A percentile compares a stretch with the other conserved stretches of the same genome.
Conservation (phyloP, 1,140 invertebrate species). For the Plutomurus gul region DNA sequence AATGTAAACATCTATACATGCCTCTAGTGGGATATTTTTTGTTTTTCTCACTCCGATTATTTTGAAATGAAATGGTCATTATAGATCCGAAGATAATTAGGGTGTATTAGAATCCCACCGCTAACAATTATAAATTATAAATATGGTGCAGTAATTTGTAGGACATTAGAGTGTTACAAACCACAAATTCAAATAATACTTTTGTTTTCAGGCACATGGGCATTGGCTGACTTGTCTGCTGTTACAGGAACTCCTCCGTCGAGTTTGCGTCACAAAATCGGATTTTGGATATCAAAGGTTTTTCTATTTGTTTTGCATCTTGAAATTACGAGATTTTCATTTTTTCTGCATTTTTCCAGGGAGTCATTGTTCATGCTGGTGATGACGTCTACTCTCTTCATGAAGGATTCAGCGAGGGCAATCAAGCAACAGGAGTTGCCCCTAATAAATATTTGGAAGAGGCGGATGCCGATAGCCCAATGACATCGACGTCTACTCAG, state of each 20-base stretch:
- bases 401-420: background rate
- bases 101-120: too few species aligned
- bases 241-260: background rate
- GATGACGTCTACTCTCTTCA: slow-evolving; percentile 31
- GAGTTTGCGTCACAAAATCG: background rate
- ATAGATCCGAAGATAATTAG: too few species aligned
- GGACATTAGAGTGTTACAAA: too few species aligned
- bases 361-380: slow-evolving; percentile 32
- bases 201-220: slow-evolving; percentile 29
- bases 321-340: background rate
- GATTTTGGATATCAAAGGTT: slow-evolving; percentile 41
- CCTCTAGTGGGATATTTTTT: too few species aligned
- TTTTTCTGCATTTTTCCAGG: slow-evolving; percentile 30
- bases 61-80: too few species aligned
- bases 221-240: background rate
- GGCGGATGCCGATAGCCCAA: slow-evolving; percentile 88
- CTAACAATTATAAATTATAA: too few species aligned
- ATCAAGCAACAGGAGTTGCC: background rate
- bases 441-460: slow-evolving; percentile 66
- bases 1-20: too few species aligned
- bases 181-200: background rate
- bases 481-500: slow-evolving; percentile 90
- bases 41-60: too few species aligned
- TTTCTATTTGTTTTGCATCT: background rate
- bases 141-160: too few species aligned